Base-by-base conservation (phyloP, 1,140 invertebrate genomes). In the Drosophila micromelanica region DNA sequence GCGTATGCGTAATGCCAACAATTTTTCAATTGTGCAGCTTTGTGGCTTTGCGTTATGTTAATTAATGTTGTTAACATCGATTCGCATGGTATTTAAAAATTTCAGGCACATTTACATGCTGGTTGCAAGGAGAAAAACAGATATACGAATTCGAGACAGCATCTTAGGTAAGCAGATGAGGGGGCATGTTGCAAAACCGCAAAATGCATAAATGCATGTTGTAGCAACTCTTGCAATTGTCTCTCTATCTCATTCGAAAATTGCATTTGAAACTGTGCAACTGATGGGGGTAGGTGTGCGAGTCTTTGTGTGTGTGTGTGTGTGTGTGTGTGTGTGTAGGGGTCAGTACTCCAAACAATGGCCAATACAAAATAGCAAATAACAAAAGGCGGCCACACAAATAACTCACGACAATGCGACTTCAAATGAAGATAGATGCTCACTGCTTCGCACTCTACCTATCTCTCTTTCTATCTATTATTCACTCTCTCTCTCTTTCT, bases 401-500 rank as follows among this genome's bases (percentile, higher is more conserved):
- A 78, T 65, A 78, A 78, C 76, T 78, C 76, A 78, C 59, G 55
- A 75, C 72, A 78, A 78, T 74, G 75, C 64, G 49, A 65, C 59
- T 73, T 51, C 62, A 73, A 73, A 76, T 73, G 84, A 87, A 87
- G 84, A 87, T 89, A 79, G 77, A 87, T 89, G 82, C 84, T 73
- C 52, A 59, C 51, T 46, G 4, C 51, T 11, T 7, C 3, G 9
- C 13, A 1, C n/a, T 3, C 38, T 8, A 40, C 2, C 17, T 11
- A 6, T 17, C 15, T n/a, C 9, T 0, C 20, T 1, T 5, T 5
- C 35, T 12, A 11, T 11, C 15, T 45, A 11, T 20, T 20, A 20
- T 20, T 45, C 15, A 2, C 20, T 20, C 15, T 17, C 42, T 17
- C 7, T 9, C 6, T 45, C 8, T 20, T 5, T 13, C 27, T 27